A percentile compares a stretch with the other conserved stretches of the same genome.
phyloP scores from a whole-genome alignment of 2,113 vertebrate species.

The Notiomystis cincta region DNA sequence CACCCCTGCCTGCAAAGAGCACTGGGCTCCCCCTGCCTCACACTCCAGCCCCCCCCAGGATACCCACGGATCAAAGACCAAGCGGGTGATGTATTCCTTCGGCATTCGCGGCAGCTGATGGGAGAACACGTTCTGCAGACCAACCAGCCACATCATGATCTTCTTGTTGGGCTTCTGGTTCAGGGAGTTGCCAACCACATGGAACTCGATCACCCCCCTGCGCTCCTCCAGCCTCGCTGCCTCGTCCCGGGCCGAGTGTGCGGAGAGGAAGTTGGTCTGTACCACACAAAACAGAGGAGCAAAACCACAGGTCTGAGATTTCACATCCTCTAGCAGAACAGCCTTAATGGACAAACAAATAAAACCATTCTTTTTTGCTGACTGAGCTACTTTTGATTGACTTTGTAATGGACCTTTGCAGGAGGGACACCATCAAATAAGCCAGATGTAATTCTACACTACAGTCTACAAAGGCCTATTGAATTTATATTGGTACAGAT shows the following conservation, averaged over 20 bases:
- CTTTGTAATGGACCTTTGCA: not conserved
- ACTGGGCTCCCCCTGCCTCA: not conserved
- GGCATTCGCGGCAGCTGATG: constrained; percentile 98
- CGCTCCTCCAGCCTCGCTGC: constrained; percentile 92
- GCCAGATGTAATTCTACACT: not conserved
- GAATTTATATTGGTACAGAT: not conserved
- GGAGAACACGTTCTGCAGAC: constrained; percentile 97
- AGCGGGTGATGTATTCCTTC: constrained; percentile 96
- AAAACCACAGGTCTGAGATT: not conserved
- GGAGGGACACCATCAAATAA: not conserved
- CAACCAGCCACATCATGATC: constrained; percentile 97
- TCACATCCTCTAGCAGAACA: not conserved
- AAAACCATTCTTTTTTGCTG: not conserved
- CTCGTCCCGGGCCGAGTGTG: constrained; percentile 93
- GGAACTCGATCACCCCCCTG: constrained; percentile 95
- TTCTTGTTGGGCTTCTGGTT: constrained; percentile 97
- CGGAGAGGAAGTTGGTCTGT: constrained; percentile 92
- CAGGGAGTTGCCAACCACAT: constrained; percentile 94
- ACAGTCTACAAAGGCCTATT: not conserved
- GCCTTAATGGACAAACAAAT: not conserved
- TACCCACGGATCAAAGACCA: constrained; percentile 97
- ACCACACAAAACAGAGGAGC: not conserved
- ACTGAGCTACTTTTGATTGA: not conserved
- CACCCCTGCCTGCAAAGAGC: not conserved
- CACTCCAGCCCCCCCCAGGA: not conserved